phyloP scores from a whole-genome alignment of 2,888 invertebrate species.

The Tuberolachnus salignus region DNA sequence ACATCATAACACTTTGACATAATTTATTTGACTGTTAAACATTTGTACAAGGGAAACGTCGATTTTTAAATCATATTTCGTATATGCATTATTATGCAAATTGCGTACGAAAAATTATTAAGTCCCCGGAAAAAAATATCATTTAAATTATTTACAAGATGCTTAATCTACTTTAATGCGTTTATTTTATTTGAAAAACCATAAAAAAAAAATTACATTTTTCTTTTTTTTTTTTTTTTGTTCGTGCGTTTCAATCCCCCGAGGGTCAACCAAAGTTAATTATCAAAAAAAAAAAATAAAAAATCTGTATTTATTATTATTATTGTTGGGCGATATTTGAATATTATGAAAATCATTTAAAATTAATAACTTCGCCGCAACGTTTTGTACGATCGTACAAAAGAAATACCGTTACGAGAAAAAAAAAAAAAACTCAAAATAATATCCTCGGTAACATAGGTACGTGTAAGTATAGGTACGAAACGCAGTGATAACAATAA shows the following conservation, averaged over 20 bases:
- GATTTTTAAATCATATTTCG: constrained; percentile 37
- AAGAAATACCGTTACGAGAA: neutral
- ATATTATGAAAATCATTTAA: constrained; percentile 10
- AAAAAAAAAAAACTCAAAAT: neutral
- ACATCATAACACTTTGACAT: constrained; percentile 52
- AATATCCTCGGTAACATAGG: no score
- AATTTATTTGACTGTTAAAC: constrained; percentile 54
- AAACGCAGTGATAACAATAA: neutral
- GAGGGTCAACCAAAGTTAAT: constrained; percentile 38
- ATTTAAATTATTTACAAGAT: constrained; percentile 34
- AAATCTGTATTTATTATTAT: neutral
- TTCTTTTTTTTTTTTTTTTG: neutral
- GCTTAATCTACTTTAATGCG: constrained; percentile 17
- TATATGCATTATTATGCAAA: constrained; percentile 33
- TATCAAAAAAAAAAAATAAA: no score
- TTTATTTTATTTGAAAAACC: constrained; percentile 17
- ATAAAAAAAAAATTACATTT: no score
- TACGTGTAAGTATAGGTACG: no score
- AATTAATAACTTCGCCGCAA: neutral
- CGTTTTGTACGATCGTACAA: neutral
- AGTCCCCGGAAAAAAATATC: constrained; percentile 13
- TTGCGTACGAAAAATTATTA: constrained; percentile 11
- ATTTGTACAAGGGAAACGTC: constrained; percentile 42
- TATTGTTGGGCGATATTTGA: neutral
- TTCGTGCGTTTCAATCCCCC: neutral